Evolutionary conservation across 2,888 invertebrate genomes (phyloP).

Genomic region (Scrobipalpa costella): DNA sequence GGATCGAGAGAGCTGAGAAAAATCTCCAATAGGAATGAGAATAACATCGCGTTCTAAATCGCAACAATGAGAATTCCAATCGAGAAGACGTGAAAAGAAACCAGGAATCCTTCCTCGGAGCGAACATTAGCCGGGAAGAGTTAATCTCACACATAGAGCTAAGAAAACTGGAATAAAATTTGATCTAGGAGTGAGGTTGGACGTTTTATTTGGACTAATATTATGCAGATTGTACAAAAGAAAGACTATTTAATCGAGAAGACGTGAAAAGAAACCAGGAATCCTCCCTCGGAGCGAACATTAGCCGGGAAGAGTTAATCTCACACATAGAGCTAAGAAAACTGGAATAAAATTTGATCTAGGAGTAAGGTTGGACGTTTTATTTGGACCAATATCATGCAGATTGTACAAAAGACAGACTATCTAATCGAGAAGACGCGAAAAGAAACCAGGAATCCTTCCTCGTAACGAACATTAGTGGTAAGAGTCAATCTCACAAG

Average conservation of each 20-base stretch:
- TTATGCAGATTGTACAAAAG: too few species aligned
- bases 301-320: slow-evolving; percentile 21
- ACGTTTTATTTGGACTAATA: too few species aligned
- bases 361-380: background rate
- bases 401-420: too few species aligned
- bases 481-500: slow-evolving; percentile 18
- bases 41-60: slow-evolving; percentile 15
- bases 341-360: background rate
- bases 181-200: background rate
- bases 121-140: slow-evolving; percentile 20
- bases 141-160: slow-evolving; percentile 9
- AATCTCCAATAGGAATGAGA: slow-evolving; percentile 13
- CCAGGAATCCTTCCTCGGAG: slow-evolving; percentile 14
- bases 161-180: background rate
- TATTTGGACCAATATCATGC: too few species aligned
- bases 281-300: slow-evolving; percentile 16
- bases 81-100: slow-evolving; percentile 17
- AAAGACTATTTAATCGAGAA: too few species aligned
- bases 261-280: slow-evolving; percentile 16
- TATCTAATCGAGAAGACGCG: slow-evolving; percentile 16
- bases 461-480: slow-evolving; percentile 18
- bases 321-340: slow-evolving; percentile 5
- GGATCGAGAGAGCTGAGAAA: background rate
- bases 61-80: slow-evolving; percentile 20
- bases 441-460: slow-evolving; percentile 15